Conservation (phyloP, 2,113 vertebrate species). For the Amblyornis subalaris region DNA sequence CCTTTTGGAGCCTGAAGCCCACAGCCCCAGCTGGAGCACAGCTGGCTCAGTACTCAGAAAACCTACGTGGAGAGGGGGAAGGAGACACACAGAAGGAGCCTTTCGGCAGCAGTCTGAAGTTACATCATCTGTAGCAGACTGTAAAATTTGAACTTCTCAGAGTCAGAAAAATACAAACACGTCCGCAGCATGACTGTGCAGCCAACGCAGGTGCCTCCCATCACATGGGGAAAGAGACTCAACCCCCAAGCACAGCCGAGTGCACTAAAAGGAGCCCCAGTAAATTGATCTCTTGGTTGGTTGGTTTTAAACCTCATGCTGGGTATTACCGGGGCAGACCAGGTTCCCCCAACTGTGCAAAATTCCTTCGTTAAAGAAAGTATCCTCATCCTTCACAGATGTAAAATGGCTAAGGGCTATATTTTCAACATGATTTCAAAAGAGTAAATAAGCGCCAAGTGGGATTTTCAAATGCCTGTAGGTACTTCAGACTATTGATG, state of each 20-base stretch:
- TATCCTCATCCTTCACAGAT: neutral
- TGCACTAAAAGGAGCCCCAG: neutral
- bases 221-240: neutral
- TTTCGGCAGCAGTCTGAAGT: neutral
- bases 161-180: neutral
- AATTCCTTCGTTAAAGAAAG: neutral
- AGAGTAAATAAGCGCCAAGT: neutral
- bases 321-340: neutral
- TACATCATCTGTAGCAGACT: neutral
- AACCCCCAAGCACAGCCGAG: accelerated
- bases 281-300: neutral
- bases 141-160: neutral
- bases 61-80: accelerated
- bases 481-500: neutral
- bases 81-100: neutral
- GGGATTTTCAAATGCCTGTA: neutral
- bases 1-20: neutral
- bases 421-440: neutral
- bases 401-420: neutral
- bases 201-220: neutral
- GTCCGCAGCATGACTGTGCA: neutral
- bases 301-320: neutral
- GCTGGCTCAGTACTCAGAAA: neutral
- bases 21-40: accelerated
- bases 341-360: neutral